A percentile compares a stretch with the other conserved stretches of the same genome.
Evolutionary conservation across 2,797 vertebrate genomes (phyloP).

Genomic region (Dromococcyx pavoninus): DNA sequence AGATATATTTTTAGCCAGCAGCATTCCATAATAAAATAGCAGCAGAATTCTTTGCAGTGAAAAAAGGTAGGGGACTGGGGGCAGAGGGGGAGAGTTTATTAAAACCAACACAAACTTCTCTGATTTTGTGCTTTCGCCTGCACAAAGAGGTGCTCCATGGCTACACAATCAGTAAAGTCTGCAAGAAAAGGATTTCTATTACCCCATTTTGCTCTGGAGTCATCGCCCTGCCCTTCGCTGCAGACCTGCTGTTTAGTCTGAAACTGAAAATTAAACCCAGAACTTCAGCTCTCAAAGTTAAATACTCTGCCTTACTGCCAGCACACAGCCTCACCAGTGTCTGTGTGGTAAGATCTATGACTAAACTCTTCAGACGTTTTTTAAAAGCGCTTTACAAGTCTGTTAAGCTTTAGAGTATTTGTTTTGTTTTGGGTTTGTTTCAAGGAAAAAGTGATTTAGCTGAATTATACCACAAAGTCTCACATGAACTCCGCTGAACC

Average conservation of each 20-base stretch:
- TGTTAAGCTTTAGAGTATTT: conserved; percentile 12
- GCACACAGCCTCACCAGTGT: conserved; percentile 11
- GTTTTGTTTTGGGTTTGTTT: not conserved
- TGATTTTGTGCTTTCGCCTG: not conserved
- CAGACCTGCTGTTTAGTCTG: conserved; percentile 72
- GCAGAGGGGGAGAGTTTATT: not conserved
- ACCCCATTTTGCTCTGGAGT: conserved; percentile 15
- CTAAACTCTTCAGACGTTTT: conserved; percentile 50
- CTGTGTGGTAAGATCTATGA: conserved; percentile 43
- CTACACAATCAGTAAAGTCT: conserved; percentile 24
- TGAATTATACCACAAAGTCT: not conserved
- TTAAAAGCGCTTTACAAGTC: conserved; percentile 52
- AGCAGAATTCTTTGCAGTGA: conserved; percentile 51
- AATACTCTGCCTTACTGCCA: conserved; percentile 39
- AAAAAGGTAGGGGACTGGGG: not conserved
- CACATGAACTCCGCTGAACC: not conserved
- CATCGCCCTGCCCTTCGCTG: conserved; percentile 26
- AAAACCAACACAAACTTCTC: conserved; percentile 3
- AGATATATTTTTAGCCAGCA: conserved; percentile 53
- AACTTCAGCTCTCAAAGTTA: conserved; percentile 50
- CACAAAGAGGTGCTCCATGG: not conserved
- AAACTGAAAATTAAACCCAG: conserved; percentile 72
- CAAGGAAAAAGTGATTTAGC: not conserved
- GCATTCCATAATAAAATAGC: conserved; percentile 58
- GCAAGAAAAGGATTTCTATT: conserved; percentile 29